phyloP scores from a whole-genome alignment of 2,797 vertebrate genomes.

The Karalla daura region DNA sequence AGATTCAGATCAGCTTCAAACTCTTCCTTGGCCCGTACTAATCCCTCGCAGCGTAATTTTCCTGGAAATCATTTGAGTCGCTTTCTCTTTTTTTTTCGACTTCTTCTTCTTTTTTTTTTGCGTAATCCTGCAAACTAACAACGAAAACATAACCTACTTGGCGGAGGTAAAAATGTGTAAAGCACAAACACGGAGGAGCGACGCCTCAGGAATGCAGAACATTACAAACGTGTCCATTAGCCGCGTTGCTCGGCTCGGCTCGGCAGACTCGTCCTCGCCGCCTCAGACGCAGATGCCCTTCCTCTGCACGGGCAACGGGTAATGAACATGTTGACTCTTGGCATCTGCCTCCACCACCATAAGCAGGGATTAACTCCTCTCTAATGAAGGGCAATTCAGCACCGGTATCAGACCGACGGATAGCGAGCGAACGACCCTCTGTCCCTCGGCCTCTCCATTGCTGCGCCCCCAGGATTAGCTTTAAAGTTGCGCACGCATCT shows the following conservation, averaged over 20 bases:
- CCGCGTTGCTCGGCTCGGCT: constrained; percentile 22
- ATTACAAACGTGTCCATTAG: constrained; percentile 1
- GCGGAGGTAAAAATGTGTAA: too few species aligned
- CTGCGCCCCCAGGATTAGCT: constrained; percentile 48
- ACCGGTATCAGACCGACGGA: constrained; percentile 50
- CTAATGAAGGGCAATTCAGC: constrained; percentile 75
- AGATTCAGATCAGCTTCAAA: too few species aligned
- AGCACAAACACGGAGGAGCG: not conserved
- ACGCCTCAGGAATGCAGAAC: not conserved
- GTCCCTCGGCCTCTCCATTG: constrained; percentile 55
- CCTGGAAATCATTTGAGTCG: too few species aligned
- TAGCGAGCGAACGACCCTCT: constrained; percentile 36
- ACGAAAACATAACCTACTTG: too few species aligned
- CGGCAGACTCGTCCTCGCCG: constrained; percentile 27
- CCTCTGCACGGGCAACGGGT: constrained; percentile 24
- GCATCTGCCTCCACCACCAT: constrained; percentile 41
- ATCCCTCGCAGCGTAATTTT: too few species aligned
- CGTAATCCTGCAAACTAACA: too few species aligned
- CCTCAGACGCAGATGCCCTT: constrained; percentile 28
- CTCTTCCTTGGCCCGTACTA: too few species aligned
- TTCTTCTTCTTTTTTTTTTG: too few species aligned
- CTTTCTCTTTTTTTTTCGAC: too few species aligned
- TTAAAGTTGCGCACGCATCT: constrained; percentile 41
- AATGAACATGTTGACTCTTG: constrained; percentile 51
- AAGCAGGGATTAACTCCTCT: constrained; percentile 74